Evolutionary conservation across 2,113 vertebrate species (phyloP).

Genomic region (Tretioscincus oriximinensis): DNA sequence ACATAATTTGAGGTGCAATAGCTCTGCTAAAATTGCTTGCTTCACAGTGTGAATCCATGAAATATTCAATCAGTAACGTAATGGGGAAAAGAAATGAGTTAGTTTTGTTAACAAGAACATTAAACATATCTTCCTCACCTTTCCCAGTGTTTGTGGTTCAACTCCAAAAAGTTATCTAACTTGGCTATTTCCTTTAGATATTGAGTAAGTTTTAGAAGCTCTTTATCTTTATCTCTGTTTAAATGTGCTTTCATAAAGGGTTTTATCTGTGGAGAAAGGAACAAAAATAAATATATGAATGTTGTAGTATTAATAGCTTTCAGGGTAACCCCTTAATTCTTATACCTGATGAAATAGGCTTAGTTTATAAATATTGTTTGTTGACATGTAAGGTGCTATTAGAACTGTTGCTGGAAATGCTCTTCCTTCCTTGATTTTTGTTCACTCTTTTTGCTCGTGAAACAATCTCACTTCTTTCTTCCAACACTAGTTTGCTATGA

Average conservation of each 20-base stretch:
- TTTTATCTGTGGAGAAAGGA: constrained; percentile 81
- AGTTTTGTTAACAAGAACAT: neutral
- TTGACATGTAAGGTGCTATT: too few relatives aligned
- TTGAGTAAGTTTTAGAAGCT: constrained; percentile 95
- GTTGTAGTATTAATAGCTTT: neutral
- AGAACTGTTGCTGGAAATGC: too few relatives aligned
- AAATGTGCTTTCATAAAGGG: constrained; percentile 99
- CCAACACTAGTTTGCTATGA: neutral
- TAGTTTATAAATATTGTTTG: too few relatives aligned
- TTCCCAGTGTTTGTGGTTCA: constrained; percentile 99
- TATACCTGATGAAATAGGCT: too few relatives aligned
- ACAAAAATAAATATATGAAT: constrained; percentile 24
- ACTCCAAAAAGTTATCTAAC: constrained; percentile 90
- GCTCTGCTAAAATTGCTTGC: too few relatives aligned
- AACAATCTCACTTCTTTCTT: neutral
- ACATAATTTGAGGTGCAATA: too few relatives aligned
- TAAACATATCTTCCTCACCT: constrained; percentile 74
- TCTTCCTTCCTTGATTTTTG: neutral
- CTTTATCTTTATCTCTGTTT: constrained; percentile 95
- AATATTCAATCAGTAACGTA: too few relatives aligned
- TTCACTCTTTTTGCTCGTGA: neutral
- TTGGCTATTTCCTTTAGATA: constrained; percentile 98
- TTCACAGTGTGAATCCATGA: too few relatives aligned
- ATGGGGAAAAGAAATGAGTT: too few relatives aligned
- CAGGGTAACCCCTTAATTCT: neutral